Conservation (phyloP, 2,888 invertebrate species). For the Tetranychus truncatus region DNA sequence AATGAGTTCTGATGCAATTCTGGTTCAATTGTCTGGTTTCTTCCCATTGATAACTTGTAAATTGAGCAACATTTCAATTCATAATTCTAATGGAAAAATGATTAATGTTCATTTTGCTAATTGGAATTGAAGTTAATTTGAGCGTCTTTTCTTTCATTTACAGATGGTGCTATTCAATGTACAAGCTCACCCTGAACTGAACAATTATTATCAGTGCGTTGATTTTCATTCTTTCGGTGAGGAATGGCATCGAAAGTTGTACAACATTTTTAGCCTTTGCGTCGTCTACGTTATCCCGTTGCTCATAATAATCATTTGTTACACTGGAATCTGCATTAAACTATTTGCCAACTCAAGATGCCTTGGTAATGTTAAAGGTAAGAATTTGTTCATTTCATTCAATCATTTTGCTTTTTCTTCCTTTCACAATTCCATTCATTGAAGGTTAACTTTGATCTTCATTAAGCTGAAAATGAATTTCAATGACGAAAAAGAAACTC, state of each 20-base stretch:
- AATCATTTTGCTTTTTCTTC: not conserved
- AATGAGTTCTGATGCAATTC: too few relatives aligned
- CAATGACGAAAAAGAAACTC: too few relatives aligned
- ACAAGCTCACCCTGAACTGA: not conserved
- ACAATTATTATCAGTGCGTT: not conserved
- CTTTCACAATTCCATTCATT: too few relatives aligned
- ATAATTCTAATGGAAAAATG: not conserved
- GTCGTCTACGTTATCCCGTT: constrained; percentile 5
- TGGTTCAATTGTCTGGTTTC: too few relatives aligned
- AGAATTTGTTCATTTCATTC: not conserved
- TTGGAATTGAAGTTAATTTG: not conserved
- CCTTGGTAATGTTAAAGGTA: not conserved
- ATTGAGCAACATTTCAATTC: too few relatives aligned
- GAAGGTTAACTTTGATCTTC: too few relatives aligned
- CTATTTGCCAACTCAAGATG: not conserved
- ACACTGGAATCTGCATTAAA: constrained; percentile 7
- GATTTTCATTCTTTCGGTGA: not conserved
- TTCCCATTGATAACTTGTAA: too few relatives aligned
- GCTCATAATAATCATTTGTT: constrained; percentile 1
- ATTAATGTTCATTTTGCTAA: not conserved
- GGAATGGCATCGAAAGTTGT: not conserved
- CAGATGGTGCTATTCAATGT: not conserved
- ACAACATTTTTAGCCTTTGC: constrained; percentile 5
- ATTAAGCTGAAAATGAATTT: too few relatives aligned
- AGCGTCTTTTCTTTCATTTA: not conserved